A percentile compares a stretch with the other conserved stretches of the same genome.
Conservation (phyloP, 2,113 vertebrate species). For the Labeo rohita region DNA sequence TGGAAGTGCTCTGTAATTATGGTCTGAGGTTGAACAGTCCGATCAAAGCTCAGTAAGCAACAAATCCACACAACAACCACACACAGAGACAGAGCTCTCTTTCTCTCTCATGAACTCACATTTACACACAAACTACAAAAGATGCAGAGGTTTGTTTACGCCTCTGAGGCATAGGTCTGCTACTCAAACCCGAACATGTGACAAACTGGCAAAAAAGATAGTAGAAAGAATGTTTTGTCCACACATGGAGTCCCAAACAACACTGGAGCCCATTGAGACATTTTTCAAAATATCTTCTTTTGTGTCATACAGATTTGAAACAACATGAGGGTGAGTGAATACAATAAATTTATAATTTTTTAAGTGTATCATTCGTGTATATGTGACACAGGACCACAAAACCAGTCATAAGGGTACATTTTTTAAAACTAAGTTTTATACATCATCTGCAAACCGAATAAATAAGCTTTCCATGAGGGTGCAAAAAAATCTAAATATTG, state of each 20-base stretch:
- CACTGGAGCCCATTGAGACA: no score
- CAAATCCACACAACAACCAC: constrained; percentile 42
- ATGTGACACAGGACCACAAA: no score
- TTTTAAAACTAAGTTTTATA: no score
- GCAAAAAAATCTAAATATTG: no score
- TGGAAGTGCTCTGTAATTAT: constrained; percentile 42
- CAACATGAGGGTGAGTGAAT: neutral
- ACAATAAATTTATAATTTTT: neutral
- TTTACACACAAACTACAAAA: constrained; percentile 27
- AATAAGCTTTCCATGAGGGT: no score
- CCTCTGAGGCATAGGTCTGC: neutral
- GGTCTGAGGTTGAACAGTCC: constrained; percentile 31
- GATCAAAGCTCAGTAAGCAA: constrained; percentile 43
- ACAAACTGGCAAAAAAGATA: neutral
- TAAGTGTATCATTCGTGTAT: neutral
- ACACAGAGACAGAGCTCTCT: constrained; percentile 33
- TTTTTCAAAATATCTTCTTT: neutral
- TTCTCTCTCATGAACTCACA: constrained; percentile 9
- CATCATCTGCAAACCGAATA: no score
- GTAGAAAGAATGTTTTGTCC: neutral
- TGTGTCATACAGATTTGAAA: neutral
- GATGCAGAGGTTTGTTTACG: neutral
- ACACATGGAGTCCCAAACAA: neutral
- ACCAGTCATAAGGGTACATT: no score
- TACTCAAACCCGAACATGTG: neutral